Base-by-base conservation (phyloP, 2,113 vertebrate species). In the Haplochromis burtoni region DNA sequence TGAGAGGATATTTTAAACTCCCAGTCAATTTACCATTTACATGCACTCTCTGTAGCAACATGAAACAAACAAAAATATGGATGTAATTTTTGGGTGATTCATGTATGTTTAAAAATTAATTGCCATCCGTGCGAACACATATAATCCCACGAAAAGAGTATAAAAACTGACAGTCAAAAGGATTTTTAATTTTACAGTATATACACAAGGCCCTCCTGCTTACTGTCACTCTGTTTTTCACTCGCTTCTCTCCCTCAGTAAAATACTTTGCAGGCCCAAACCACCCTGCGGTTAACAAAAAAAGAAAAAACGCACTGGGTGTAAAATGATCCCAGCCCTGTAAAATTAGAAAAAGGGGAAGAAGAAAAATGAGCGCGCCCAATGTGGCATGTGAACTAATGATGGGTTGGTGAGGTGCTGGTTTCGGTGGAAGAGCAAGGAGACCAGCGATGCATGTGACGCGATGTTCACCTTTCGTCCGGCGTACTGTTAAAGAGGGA, bases 291-390 rank as follows among this genome's bases (percentile, higher is more conserved):
- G 94, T 95, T 91, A 66, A 79, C 91, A 73, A 88, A 88, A 93
- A 92, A 88, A 86, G 59, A 87, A 89, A 85, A 83, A 71, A 87
- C 19, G 81, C 49, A 35, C 91, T 82, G 91, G 81, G 93, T 92
- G 85, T 94, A 94, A 95, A 95, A 95, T 89, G 88, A 94, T 94
- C 84, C 89, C 91, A 93, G 91, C 54, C 91, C 90, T 92, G 89
- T 94, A 93, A 94, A 96, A 93, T 93, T 94, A 93, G 89, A 94
- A 91, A 91, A 90, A 93, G 68, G 66, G 49, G 80, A 90, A 85
- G 85, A 92, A 84, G 79, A 90, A 85, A 90, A 94, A 88, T 81
- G 80, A 93, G 54, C 17, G 55, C 47, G 10, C 73, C 87, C 89
- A 92, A 90, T 88, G 87, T 91, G 85, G 90, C 89, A 88, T 91